Evolutionary conservation across 1,140 invertebrate species (phyloP), one percentile per base, ranked within the genome.

Genomic region (Ostrea edulis): DNA sequence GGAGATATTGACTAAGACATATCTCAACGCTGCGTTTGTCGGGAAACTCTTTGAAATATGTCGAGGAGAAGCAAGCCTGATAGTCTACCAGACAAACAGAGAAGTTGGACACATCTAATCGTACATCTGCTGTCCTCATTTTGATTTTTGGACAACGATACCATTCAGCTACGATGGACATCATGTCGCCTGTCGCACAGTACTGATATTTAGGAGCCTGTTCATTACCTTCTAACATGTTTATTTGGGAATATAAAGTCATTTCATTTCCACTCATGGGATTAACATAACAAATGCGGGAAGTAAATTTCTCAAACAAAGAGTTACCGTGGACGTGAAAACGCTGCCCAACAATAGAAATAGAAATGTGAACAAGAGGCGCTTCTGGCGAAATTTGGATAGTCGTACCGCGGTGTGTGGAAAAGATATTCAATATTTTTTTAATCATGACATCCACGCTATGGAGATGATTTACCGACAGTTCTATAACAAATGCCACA

Each of bases 71-170:
- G 29, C 68, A 77, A 14, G 22, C 14, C 12, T 77, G 25, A 29
- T 77, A 77, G 12, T 77, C 68, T 35, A 35, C 25, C 7, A 77
- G 29, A 77, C 68, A 77, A 29, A 77, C 68, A 9, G 68, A 77
- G 68, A 77, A 77, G 25, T 77, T 77, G 2, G 68, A 77, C 4
- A 77, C 29, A 29, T 77, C 68, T 17, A 77, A 14, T 77, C 17
- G 35, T 12, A 25, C 68, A 77, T 77, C 68, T 77, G 68, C 3
- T 8, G 68, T 77, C 14, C 29, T 77, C 35, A 77, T 77, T 35
- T 35, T 29, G 12, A 77, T 11, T 14, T 77, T 77, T 25, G 68
- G 68, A 77, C 68, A 77, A 29, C 68, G 68, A 77, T 77, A 77
- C 68, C 68, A 77, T 22, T 77, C 68, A 35, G 68, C 68, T 77